Conservation (phyloP, 2,888 invertebrate species). For the Drosophila cognata region DNA sequence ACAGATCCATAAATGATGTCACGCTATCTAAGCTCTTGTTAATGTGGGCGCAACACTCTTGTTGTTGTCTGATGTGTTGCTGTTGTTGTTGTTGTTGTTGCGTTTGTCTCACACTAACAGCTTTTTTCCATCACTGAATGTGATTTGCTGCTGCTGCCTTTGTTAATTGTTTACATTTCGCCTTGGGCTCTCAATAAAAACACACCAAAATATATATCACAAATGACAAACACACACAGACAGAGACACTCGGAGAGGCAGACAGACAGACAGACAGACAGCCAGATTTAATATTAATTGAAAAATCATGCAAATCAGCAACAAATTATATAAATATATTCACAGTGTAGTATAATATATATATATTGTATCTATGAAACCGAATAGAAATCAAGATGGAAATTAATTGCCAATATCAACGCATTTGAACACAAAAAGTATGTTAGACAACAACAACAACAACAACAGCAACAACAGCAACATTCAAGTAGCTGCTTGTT, state of each 20-base stretch:
- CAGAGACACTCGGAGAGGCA: not conserved
- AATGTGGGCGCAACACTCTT: constrained; percentile 62
- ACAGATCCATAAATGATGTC: constrained; percentile 65
- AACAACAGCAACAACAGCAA: constrained; percentile 6
- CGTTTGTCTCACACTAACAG: constrained; percentile 57
- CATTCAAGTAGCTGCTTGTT: constrained; percentile 38
- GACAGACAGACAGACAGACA: not conserved
- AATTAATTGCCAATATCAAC: constrained; percentile 78
- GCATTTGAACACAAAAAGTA: constrained; percentile 70
- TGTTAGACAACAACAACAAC: constrained; percentile 50
- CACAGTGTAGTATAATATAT: not conserved
- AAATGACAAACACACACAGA: constrained; percentile 59
- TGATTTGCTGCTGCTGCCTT: constrained; percentile 46
- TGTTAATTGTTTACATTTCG: constrained; percentile 72
- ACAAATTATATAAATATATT: constrained; percentile 45
- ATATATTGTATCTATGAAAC: constrained; percentile 27
- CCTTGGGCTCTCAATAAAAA: constrained; percentile 71
- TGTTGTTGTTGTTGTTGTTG: constrained; percentile 21
- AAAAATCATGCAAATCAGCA: constrained; percentile 74
- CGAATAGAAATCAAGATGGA: constrained; percentile 57
- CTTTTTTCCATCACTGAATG: constrained; percentile 59
- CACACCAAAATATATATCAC: constrained; percentile 64
- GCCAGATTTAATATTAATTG: constrained; percentile 70
- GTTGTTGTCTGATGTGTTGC: constrained; percentile 4
- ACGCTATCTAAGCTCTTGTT: constrained; percentile 58